These are phyloP conservation scores for Calephelis nemesis DNA, from an alignment of 1,140 invertebrate genomes.

Conservation along the genomic window DNA sequence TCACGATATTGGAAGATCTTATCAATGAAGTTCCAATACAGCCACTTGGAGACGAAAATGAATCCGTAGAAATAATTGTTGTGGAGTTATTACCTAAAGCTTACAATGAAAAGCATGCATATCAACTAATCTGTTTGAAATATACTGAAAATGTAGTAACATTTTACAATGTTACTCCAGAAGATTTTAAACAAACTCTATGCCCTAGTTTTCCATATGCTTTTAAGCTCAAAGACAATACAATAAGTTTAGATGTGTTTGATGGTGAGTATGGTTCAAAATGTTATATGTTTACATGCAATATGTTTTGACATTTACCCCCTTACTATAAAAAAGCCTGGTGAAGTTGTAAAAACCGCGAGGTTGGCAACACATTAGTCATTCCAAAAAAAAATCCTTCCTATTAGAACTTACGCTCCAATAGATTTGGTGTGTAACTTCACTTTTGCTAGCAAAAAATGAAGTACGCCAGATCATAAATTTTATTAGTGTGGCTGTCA, in stretches of 20 bases:
- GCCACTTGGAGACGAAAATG: conserved; percentile 6
- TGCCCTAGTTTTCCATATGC: conserved; percentile 53
- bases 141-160: conserved; percentile 34
- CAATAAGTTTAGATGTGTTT: conserved; percentile 36
- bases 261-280: not conserved
- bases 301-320: not conserved
- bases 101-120: conserved; percentile 46
- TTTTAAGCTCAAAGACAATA: conserved; percentile 38
- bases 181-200: conserved; percentile 41
- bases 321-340: too few species aligned
- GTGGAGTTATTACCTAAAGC: conserved; percentile 55
- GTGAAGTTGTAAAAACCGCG: too few species aligned
- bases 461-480: too few species aligned
- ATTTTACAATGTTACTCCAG: conserved; percentile 58
- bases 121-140: conserved; percentile 47
- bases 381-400: too few species aligned
- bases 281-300: not conserved
- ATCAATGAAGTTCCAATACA: not conserved
- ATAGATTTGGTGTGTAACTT: too few species aligned
- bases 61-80: conserved; percentile 42
- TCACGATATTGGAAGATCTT: not conserved
- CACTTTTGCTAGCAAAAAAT: too few species aligned
- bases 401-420: too few species aligned
- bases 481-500: too few species aligned
- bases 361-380: too few species aligned